Evolutionary conservation across 2,888 invertebrate genomes (phyloP).

Genomic region (Drosophila vallismaia): DNA sequence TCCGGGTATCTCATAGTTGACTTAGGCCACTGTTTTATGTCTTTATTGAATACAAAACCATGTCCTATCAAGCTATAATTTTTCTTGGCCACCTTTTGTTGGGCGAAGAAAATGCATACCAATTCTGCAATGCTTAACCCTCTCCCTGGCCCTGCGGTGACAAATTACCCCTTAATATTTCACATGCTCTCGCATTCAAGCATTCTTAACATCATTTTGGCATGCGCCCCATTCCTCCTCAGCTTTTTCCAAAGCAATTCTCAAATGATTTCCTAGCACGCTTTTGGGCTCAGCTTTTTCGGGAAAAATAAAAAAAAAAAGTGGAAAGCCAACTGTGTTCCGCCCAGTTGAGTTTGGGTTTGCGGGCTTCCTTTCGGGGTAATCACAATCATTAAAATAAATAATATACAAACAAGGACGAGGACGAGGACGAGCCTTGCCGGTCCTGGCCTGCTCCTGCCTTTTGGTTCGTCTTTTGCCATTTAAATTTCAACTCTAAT

Average conservation of each 20-base stretch:
- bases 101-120: slow-evolving; percentile 12
- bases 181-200: slow-evolving; percentile 32
- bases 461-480: slow-evolving; percentile 37
- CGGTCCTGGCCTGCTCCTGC: not conserved
- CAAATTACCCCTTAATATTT: slow-evolving; percentile 40
- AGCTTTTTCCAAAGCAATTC: slow-evolving; percentile 10
- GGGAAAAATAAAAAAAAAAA: not conserved
- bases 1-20: too few relatives aligned
- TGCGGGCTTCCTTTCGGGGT: slow-evolving; percentile 35
- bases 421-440: not conserved
- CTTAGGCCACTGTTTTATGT: too few relatives aligned
- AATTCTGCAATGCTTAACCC: slow-evolving; percentile 8
- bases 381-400: slow-evolving; percentile 68
- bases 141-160: slow-evolving; percentile 19
- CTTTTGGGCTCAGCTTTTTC: slow-evolving; percentile 41
- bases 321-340: slow-evolving; percentile 21
- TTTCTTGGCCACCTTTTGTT: slow-evolving; percentile 1
- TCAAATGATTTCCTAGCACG: slow-evolving; percentile 48
- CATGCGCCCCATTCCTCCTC: slow-evolving; percentile 9
- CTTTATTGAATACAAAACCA: too few relatives aligned
- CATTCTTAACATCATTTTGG: slow-evolving; percentile 29
- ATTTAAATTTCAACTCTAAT: slow-evolving; percentile 73
- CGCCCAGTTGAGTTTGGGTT: slow-evolving; percentile 41
- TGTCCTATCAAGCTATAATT: not conserved
- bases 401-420: slow-evolving; percentile 55